Conservation (phyloP, 2,888 invertebrate genomes). For the Galeruca laticollis region DNA sequence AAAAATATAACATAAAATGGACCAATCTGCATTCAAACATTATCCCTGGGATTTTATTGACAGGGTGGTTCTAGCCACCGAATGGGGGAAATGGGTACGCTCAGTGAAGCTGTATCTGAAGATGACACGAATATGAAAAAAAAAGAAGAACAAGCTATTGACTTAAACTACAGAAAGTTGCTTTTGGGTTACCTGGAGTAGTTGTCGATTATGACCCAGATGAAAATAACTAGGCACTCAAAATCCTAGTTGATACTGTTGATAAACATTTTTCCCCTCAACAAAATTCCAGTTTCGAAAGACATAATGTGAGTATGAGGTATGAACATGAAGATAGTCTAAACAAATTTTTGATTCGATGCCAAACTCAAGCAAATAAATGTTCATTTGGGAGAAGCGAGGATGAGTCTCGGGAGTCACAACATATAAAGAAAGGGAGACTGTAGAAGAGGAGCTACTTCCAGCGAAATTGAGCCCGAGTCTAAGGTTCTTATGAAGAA, state of each 20-base stretch:
- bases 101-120: slow-evolving; percentile 53
- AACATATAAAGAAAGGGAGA: too few species aligned
- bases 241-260: slow-evolving; percentile 49
- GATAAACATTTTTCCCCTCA: slow-evolving; percentile 55
- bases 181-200: slow-evolving; percentile 52
- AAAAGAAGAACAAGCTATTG: slow-evolving; percentile 53
- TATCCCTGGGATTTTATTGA: slow-evolving; percentile 46
- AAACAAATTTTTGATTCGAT: slow-evolving; percentile 51
- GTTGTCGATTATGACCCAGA: slow-evolving; percentile 40
- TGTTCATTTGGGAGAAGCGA: slow-evolving; percentile 53
- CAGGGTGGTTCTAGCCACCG: slow-evolving; percentile 45
- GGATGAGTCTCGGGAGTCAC: slow-evolving; percentile 44
- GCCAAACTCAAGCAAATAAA: slow-evolving; percentile 55
- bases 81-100: slow-evolving; percentile 53
- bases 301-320: slow-evolving; percentile 53
- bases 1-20: too few species aligned
- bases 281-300: slow-evolving; percentile 56
- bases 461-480: too few species aligned
- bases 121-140: slow-evolving; percentile 46
- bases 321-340: slow-evolving; percentile 17
- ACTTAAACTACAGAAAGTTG: slow-evolving; percentile 51
- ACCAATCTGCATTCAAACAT: slow-evolving; percentile 14
- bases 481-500: too few species aligned
- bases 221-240: slow-evolving; percentile 47
- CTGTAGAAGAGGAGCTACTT: too few species aligned